Percentiles rank a stretch among this genome's conserved stretches.
phyloP scores from a whole-genome alignment of 2,113 vertebrate species.

The Phaethon lepturus region DNA sequence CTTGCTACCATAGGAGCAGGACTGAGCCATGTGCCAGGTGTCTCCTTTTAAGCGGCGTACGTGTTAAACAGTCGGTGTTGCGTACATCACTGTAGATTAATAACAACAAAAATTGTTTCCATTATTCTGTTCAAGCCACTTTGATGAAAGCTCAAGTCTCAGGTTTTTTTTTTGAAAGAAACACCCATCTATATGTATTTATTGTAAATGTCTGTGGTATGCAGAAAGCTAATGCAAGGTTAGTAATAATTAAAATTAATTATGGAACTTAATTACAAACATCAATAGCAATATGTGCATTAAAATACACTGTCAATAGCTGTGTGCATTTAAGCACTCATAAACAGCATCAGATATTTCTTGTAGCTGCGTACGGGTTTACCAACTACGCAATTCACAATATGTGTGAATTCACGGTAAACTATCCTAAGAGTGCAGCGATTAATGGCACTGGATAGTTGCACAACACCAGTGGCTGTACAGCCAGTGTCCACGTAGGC shows the following conservation, averaged over 20 bases:
- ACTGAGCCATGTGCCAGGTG: not conserved
- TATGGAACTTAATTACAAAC: not conserved
- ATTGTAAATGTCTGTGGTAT: not conserved
- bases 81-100: not conserved
- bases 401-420: not conserved
- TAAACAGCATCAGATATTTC: not conserved
- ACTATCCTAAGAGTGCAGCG: not conserved
- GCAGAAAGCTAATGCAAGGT: not conserved
- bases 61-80: not conserved
- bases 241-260: slow-evolving; percentile 17
- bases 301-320: not conserved
- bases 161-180: not conserved
- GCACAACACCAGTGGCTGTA: not conserved
- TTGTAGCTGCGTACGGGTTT: not conserved
- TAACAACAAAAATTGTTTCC: not conserved
- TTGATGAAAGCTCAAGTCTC: not conserved
- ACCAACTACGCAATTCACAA: not conserved
- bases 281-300: not conserved
- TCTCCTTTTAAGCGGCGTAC: not conserved
- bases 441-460: not conserved
- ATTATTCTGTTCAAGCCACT: not conserved
- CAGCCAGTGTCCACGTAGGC: not conserved
- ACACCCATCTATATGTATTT: not conserved
- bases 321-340: not conserved
- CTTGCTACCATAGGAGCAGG: not conserved